Base-by-base conservation (phyloP, 2,797 vertebrate genomes). In the Clarias laeviceps region DNA sequence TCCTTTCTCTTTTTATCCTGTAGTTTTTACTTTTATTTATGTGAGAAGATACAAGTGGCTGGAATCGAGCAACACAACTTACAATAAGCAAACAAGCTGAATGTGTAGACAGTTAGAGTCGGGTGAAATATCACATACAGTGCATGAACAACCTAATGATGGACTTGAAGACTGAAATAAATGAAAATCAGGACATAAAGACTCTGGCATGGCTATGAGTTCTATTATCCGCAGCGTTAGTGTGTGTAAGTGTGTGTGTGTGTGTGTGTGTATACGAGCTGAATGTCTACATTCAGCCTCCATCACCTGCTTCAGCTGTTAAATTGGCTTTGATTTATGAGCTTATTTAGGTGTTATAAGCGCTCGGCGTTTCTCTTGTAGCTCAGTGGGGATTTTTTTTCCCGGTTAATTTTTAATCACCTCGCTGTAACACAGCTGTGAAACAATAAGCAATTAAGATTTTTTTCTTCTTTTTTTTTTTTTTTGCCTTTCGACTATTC, bases 341-440 rank as follows among this genome's bases (percentile, higher is more conserved):
- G 72, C 37, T 81, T n/a, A 80, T 87, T 72, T 56, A 69, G 37
- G 54, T 64, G 37, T 64, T 83, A 87, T 79, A 54, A 87, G n/a
- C 70, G 70, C 70, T 68, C 24, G 7, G 45, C 72, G 29, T 68
- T 82, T 68, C 80, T 84, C 62, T 80, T 79, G 40, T 34, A 82
- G 29, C 79, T 87, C 82, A 85, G 61, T 24, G 14, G 70, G 74
- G 57, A 77, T 59, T 77, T 61, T 34, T 73, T 7, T 50, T 64
- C 62, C 72, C 64, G 72, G 81, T 89, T 65, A 81, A 83, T 84
- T 76, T 84, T 85, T 79, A 86, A 88, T 80, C 34, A 64, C 66
- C 72, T 68, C 34, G 57, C 62, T 66, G 54, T 65, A 79, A 84
- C 37, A 65, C 61, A 40, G 80, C 83, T 90, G 82, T 82, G 79